Base-by-base conservation (phyloP, 2,888 invertebrate genomes). In the Nomada goodeniana region DNA sequence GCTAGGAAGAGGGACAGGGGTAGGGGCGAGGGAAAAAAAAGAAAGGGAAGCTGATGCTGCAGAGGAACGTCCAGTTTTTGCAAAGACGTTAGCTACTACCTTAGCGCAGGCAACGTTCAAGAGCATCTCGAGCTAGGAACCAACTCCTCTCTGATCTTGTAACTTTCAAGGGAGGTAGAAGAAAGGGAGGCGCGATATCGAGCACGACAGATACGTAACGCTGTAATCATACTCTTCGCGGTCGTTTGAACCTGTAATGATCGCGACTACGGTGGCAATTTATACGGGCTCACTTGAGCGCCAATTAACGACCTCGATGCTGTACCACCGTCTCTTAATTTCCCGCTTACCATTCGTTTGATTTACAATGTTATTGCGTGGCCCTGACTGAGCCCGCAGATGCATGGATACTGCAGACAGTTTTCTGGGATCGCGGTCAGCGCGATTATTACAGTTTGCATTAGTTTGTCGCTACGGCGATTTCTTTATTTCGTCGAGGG, bases 1-100 rank as follows among this genome's bases (percentile, higher is more conserved):
- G 29, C 42, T 42, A 50, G 52, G 55, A 60, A n/a, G 65, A 44
- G 26, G 26, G 26, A 20, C 23, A 36, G 55, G 57, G 29, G 29
- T 36, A 23, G 52, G 60, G 52, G 63, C 42, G 50, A 52, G 77
- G 26, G 59, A 80, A 80, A 83, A 36, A 29, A 36, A 36, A 36
- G 36, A 36, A 36, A 9, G 36, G 7, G 75, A 79, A 76, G 77
- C 67, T 42, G 64, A 75, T 74, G 84, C 74, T 71, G 69, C 74
- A 78, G 87, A 83, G 82, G 89, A 86, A 84, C 84, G 87, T 89
- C 90, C 88, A 91, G 91, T 91, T 91, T 91, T 91, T 91, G 88
- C 76, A 23, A 64, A 20, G 73, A 53, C 69, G 86, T 86, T 86
- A 84, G 87, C 80, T 84, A 20, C n/a, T n/a, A 85, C 76, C 78